A percentile compares a stretch with the other conserved stretches of the same genome.
Evolutionary conservation across 2,113 vertebrate species (phyloP).

Genomic region (Tursiops truncatus): DNA sequence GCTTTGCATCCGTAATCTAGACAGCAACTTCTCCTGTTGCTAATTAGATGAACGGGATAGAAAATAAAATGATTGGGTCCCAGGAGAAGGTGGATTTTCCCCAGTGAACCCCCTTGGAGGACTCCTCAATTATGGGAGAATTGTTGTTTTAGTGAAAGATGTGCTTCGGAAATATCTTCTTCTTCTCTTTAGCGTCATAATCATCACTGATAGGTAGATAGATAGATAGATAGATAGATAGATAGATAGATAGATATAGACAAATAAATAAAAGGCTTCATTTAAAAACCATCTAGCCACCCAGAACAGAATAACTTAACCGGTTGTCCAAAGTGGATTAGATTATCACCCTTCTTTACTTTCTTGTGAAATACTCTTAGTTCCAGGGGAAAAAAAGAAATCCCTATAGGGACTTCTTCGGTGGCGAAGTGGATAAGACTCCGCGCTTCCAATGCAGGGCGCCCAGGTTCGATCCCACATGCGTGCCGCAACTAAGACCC

Average conservation of each 20-base stretch:
- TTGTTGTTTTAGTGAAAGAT: constrained; percentile 28
- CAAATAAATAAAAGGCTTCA: neutral
- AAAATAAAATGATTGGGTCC: constrained; percentile 57
- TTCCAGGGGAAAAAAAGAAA: neutral
- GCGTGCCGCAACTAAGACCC: too few relatives aligned
- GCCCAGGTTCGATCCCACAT: too few relatives aligned
- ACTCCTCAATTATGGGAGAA: neutral
- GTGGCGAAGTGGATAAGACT: too few relatives aligned
- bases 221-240: too few relatives aligned
- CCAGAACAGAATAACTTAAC: neutral
- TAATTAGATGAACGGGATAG: constrained; percentile 42
- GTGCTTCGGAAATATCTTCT: neutral
- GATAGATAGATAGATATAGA: neutral
- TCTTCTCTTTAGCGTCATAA: neutral
- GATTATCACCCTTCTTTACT: neutral
- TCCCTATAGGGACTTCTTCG: neutral
- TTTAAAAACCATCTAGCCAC: neutral
- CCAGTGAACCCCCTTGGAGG: neutral
- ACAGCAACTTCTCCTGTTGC: constrained; percentile 27
- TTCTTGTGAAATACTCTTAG: neutral
- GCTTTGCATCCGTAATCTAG: neutral
- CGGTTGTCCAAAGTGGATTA: neutral
- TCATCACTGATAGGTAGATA: neutral
- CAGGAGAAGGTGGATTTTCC: constrained; percentile 48
- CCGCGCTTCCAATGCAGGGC: too few relatives aligned